Percentiles rank a stretch among this genome's conserved stretches.
phyloP scores from a whole-genome alignment of 2,797 vertebrate species.

The Aeoliscus strigatus region DNA sequence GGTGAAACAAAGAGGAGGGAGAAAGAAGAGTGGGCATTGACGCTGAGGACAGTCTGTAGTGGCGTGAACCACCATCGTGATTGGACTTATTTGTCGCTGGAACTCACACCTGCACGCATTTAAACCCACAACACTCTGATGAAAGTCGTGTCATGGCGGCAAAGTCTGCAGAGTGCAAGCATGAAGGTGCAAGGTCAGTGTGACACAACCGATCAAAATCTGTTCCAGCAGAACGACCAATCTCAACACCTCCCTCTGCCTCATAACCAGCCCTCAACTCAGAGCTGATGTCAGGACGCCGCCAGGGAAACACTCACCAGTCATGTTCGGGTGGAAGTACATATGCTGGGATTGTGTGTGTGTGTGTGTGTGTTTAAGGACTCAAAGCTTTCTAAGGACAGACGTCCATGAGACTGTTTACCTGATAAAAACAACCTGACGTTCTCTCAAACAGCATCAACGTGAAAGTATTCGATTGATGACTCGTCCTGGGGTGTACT shows the following conservation, averaged over 20 bases:
- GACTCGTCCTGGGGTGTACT: too few relatives aligned
- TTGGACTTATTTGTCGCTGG: too few relatives aligned
- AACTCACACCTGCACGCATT: background rate
- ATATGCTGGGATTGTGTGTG: background rate
- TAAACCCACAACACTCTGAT: background rate
- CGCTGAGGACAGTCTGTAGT: too few relatives aligned
- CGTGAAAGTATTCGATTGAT: too few relatives aligned
- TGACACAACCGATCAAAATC: constrained; percentile 57
- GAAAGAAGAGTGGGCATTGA: too few relatives aligned
- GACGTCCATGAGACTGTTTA: too few relatives aligned
- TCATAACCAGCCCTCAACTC: constrained; percentile 21
- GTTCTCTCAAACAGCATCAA: too few relatives aligned
- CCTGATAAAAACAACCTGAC: too few relatives aligned
- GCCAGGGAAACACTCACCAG: constrained; percentile 43
- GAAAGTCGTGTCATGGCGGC: background rate
- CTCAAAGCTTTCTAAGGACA: background rate
- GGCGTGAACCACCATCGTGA: too few relatives aligned
- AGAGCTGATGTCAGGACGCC: constrained; percentile 44
- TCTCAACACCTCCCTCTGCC: constrained; percentile 30
- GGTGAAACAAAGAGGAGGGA: too few relatives aligned
- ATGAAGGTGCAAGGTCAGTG: constrained; percentile 42
- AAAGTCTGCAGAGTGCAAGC: constrained; percentile 2
- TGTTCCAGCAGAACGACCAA: constrained; percentile 42
- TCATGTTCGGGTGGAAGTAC: background rate
- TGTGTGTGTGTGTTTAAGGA: background rate